Evolutionary conservation across 2,797 vertebrate genomes (phyloP), one percentile per base, ranked within the genome.

Genomic region (Mormyrops attenuatus): DNA sequence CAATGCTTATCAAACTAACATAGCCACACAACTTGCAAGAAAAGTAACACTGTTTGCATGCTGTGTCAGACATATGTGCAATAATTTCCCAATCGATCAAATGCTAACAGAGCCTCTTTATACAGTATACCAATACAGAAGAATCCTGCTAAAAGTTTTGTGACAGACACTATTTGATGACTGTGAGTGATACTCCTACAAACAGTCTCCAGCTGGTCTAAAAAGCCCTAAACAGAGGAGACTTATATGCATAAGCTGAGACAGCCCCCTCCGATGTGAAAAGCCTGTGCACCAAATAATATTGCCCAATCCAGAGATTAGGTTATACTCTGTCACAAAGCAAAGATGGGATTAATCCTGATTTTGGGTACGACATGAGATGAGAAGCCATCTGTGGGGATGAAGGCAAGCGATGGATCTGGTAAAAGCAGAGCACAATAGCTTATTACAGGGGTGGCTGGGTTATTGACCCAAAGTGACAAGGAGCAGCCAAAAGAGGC

Each of bases 381-480:
- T 20, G 17, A 53, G n/a, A 15, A 85, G 13, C 9, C n/a, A 6
- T 50, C 84, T 26, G 84, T 15, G 15, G 22, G 84, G 44, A 85
- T 53, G 84, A 26, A 52, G 26, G 44, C 47, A 85, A 52, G 84
- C 49, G 22, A 13, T 49, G 80, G 41, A 26, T 84, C 89, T 90
- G 90, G 49, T 90, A 66, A 91, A 90, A 91, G 90, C 90, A 66
- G 93, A 91, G 94, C 91, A 93, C 93, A 96, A 94, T 95, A 96
- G 96, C 95, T 97, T 96, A 97, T 97, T 97, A 97, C 95, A 97
- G 94, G 96, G 96, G 96, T 96, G 96, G 95, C 95, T 95, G 88
- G 95, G 93, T 96, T 97, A 97, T 97, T 97, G 97, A 97, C 95
- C 96, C 93, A 91, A 95, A 96, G 96, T 96, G 97, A 96, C 95